A percentile compares a stretch with the other conserved stretches of the same genome.
These are phyloP conservation scores for Onychostruthus taczanowskii DNA, from an alignment of 2,113 vertebrate genomes.

Conservation along the genomic window DNA sequence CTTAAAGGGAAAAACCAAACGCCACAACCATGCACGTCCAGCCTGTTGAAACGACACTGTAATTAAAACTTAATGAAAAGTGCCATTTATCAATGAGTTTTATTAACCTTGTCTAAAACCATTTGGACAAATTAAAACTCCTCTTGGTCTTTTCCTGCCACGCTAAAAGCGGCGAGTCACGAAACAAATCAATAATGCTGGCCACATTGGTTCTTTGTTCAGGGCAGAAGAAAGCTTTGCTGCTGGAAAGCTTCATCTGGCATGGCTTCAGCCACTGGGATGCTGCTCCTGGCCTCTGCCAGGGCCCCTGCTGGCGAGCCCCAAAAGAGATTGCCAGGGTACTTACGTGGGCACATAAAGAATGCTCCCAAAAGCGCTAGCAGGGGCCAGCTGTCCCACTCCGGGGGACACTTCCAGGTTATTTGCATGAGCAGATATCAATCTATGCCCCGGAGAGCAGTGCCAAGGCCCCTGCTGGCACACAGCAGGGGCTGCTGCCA, in stretches of 20 bases:
- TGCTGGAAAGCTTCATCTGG: conserved; percentile 10
- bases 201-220: neutral
- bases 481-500: neutral
- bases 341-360: neutral
- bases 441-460: neutral
- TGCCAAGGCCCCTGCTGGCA: conserved; percentile 37
- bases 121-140: conserved; percentile 26
- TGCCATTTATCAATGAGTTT: neutral
- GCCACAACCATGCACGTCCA: neutral
- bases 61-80: conserved; percentile 48
- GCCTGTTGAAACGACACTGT: neutral
- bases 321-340: neutral
- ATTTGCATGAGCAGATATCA: conserved; percentile 23
- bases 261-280: neutral
- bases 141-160: neutral
- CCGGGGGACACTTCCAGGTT: neutral
- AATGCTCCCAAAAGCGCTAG: neutral
- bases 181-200: neutral
- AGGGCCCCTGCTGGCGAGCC: conserved; percentile 35
- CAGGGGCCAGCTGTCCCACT: conserved; percentile 24
- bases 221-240: conserved; percentile 3
- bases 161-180: neutral
- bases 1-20: neutral
- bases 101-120: conserved; percentile 55
- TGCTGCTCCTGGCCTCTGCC: neutral